Percentiles rank a stretch among this genome's conserved stretches.
Evolutionary conservation across 2,888 invertebrate genomes (phyloP).

Genomic region (Standfussiana lucernea): DNA sequence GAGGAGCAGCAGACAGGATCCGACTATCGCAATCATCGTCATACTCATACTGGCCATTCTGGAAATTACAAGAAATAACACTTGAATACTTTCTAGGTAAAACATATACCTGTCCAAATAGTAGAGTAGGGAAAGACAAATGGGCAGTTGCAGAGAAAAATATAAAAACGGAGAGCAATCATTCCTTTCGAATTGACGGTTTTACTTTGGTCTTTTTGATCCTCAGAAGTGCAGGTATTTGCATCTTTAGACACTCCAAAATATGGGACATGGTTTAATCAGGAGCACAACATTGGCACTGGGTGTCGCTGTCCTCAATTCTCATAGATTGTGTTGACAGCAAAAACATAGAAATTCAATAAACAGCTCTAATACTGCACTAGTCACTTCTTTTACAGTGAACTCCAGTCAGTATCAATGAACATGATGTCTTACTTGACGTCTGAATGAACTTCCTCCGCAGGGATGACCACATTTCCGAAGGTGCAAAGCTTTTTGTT

Average conservation of each 20-base stretch:
- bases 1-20: constrained; percentile 75
- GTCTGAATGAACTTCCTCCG: constrained; percentile 16
- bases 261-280: not conserved
- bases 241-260: not conserved
- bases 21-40: constrained; percentile 78
- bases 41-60: constrained; percentile 83
- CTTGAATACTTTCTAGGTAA: not conserved
- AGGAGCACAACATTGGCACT: not conserved
- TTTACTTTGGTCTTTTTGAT: not conserved
- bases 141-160: not conserved
- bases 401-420: not conserved
- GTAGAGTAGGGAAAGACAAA: not conserved
- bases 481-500: constrained; percentile 69
- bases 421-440: constrained; percentile 37
- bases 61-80: constrained; percentile 51
- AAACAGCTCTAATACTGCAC: not conserved
- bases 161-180: not conserved
- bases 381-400: not conserved
- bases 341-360: not conserved
- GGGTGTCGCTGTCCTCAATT: not conserved
- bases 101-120: not conserved
- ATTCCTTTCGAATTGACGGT: not conserved
- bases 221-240: not conserved
- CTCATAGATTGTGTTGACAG: not conserved
- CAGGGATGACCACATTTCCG: not conserved